Base-by-base conservation (phyloP, 2,888 invertebrate genomes). In the Xestia sexstrigata region DNA sequence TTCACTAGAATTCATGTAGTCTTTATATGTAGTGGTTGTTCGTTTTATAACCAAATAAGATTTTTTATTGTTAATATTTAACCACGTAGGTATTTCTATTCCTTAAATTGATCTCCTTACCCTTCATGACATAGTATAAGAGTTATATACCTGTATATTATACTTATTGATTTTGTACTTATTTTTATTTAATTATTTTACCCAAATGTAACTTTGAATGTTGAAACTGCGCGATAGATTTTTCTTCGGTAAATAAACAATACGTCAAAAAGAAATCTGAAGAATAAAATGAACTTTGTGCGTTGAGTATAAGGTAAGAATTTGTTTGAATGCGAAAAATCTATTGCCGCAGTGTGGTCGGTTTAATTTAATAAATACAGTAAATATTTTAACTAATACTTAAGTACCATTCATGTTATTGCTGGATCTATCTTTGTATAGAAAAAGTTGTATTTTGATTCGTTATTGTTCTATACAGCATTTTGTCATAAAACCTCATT, bases 31-130 rank as follows among this genome's bases (percentile, higher is more conserved):
- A 93, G 92, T 90, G 88, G 89, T 92, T 90, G 88, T 93, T 92
- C 52, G 52, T 86, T 87, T 87, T 74, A 78, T 92, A 92, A 89
- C 89, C 88, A 80, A 88, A 71, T 88, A 88, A 83, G 85, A 78
- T 23, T 55, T 82, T 84, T 73, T 72, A 81, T 80, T 91, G 90
- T 92, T 91, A 82, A 79, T 85, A 82, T 82, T 78, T 80, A 70
- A 76, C 74, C 82, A 72, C 60, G 65, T 75, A 82, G 77, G 91
- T 79, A 93, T 95, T 95, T 95, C 92, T 95, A 95, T 95, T 94
- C 95, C 94, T 88, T 93, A 85, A 93, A 93, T 95, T 95, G 89
- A 94, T 93, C 92, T 95, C 95, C 95, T 93, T 79, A 89, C 94
- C 94, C 94, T 92, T 90, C 86, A 89, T 86, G 66, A 84, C 73